phyloP scores from a whole-genome alignment of 2,113 vertebrate genomes.

The Poecilia latipinna region DNA sequence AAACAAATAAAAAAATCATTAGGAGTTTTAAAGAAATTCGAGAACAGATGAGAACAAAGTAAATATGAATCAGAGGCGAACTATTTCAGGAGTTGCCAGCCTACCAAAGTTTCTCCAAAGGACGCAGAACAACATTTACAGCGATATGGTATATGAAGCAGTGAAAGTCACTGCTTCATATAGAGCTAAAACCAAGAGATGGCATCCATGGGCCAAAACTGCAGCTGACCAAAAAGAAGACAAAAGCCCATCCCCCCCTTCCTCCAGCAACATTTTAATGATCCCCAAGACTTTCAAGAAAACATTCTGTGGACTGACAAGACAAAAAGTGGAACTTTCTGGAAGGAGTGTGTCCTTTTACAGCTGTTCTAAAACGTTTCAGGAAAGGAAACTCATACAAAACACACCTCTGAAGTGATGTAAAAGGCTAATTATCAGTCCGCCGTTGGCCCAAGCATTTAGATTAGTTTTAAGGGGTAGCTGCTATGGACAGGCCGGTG shows the following conservation, averaged over 20 bases:
- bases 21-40: neutral
- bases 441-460: no score
- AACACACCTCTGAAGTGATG: neutral
- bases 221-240: neutral
- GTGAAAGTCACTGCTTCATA: neutral
- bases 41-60: neutral
- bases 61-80: no score
- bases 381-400: neutral
- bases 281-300: no score
- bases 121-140: neutral
- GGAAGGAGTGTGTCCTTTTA: no score
- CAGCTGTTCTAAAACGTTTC: no score
- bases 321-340: no score
- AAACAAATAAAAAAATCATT: no score
- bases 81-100: neutral
- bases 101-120: neutral
- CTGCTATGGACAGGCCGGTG: no score
- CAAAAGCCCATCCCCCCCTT: neutral
- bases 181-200: neutral
- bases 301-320: no score
- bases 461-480: no score
- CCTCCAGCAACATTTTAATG: no score
- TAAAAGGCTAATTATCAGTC: neutral
- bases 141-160: no score
- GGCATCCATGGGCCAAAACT: neutral